These are phyloP conservation scores for Mixornis gularis DNA, from an alignment of 2,113 vertebrate species.

Conservation along the genomic window DNA sequence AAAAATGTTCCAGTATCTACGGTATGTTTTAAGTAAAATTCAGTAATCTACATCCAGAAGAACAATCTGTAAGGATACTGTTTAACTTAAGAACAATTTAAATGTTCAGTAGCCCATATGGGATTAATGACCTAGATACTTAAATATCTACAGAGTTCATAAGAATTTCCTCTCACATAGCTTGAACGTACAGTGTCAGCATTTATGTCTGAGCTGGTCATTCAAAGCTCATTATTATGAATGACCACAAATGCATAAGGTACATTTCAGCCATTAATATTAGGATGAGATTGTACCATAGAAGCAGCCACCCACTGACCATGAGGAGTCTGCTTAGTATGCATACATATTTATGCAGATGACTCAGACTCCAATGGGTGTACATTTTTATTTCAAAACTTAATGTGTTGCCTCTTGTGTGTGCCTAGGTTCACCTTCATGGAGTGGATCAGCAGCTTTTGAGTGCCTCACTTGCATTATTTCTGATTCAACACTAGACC, in stretches of 20 bases:
- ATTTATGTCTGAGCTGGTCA: background rate
- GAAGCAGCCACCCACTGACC: background rate
- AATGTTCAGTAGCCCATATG: background rate
- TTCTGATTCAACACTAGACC: background rate
- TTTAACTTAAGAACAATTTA: background rate
- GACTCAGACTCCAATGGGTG: background rate
- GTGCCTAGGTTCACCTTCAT: background rate
- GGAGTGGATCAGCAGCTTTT: background rate
- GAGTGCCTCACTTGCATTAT: background rate
- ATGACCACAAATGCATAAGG: background rate
- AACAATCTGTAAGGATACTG: background rate
- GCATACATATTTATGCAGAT: background rate
- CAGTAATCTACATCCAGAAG: background rate
- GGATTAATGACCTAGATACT: background rate
- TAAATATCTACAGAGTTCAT: background rate
- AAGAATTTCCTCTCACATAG: background rate
- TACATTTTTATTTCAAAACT: background rate
- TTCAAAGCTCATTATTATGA: background rate
- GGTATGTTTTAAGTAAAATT: background rate
- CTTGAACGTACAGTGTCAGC: background rate
- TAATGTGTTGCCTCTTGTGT: background rate
- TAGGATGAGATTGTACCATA: background rate
- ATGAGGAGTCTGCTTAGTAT: background rate
- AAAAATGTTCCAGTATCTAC: background rate
- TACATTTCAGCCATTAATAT: background rate